Evolutionary conservation across 2,888 invertebrate species (phyloP), one percentile per base, ranked within the genome.

Genomic region (Phragmatobia fuliginosa): DNA sequence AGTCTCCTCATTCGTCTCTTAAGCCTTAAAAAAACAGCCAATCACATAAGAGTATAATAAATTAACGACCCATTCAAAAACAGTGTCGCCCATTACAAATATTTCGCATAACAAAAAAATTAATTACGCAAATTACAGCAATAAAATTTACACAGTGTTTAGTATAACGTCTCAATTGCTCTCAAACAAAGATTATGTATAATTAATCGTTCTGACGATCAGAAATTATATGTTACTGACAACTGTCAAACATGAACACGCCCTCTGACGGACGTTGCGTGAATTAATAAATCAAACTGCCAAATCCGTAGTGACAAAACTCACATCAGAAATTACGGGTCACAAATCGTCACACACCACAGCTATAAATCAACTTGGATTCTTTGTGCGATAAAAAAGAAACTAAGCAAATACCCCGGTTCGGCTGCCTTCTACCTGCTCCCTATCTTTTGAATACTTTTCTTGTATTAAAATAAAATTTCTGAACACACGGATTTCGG

Each of bases 401-500:
- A 91, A 88, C 91, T 92, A 92, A 94, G 92, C 94, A 95, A 95
- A 95, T 93, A 94, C 92, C 90, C 89, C 83, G 89, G 84, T 83
- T 80, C 85, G 84, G 82, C 80, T 84, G 78, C 81, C 88, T 86
- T 91, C 94, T 95, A 95, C 95, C 95, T 95, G 95, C 92, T 85
- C 90, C 91, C 91, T 92, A 92, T 93, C 94, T 92, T 93, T 93
- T 91, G 92, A 94, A 94, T 94, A 91, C 92, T 92, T 91, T 90
- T 92, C 92, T 94, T 93, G 92, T 92, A 94, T 93, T 94, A 92
- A 94, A 95, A 94, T 94, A 94, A 94, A 93, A 93, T 88, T 92
- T 91, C 86, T 90, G 91, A 93, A 92, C 91, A 89, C 92, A 91
- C 89, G 91, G 92, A 91, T 93, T 93, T 88, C 87, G 89, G 90